Percentiles rank a stretch among this genome's conserved stretches.
These are phyloP conservation scores for Alethe diademata DNA, from an alignment of 2,113 vertebrate species.

Conservation along the genomic window DNA sequence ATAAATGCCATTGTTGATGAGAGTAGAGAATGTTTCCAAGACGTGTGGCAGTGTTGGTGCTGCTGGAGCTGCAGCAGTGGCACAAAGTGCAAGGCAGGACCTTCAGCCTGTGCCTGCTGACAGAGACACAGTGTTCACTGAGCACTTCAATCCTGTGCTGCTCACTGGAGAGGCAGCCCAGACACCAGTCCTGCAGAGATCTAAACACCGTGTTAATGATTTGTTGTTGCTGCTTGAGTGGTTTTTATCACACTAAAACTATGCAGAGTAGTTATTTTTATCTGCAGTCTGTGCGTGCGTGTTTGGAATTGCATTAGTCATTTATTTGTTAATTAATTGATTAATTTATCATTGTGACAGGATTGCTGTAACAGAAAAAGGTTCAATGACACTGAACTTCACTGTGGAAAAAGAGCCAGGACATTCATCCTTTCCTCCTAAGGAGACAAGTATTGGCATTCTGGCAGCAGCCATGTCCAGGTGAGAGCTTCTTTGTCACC, in stretches of 20 bases:
- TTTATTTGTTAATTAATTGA: neutral
- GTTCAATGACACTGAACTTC: conserved; percentile 79
- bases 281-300: neutral
- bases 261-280: neutral
- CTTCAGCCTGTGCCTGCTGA: neutral
- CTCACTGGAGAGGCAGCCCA: neutral
- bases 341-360: conserved; percentile 52
- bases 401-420: conserved; percentile 80
- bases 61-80: neutral
- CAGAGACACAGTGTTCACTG: neutral
- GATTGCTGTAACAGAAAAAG: conserved; percentile 88
- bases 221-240: neutral
- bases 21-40: neutral
- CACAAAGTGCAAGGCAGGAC: neutral
- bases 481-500: conserved; percentile 58
- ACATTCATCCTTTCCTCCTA: conserved; percentile 88
- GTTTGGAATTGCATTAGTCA: neutral
- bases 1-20: neutral
- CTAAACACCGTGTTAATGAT: neutral
- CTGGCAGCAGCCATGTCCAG: conserved; percentile 87
- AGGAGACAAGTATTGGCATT: conserved; percentile 89
- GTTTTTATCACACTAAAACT: neutral
- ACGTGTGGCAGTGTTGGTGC: neutral
- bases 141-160: neutral
- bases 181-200: neutral